Percentiles rank a stretch among this genome's conserved stretches.
phyloP scores from a whole-genome alignment of 2,113 vertebrate species.

The Onychorhynchus coronatus region DNA sequence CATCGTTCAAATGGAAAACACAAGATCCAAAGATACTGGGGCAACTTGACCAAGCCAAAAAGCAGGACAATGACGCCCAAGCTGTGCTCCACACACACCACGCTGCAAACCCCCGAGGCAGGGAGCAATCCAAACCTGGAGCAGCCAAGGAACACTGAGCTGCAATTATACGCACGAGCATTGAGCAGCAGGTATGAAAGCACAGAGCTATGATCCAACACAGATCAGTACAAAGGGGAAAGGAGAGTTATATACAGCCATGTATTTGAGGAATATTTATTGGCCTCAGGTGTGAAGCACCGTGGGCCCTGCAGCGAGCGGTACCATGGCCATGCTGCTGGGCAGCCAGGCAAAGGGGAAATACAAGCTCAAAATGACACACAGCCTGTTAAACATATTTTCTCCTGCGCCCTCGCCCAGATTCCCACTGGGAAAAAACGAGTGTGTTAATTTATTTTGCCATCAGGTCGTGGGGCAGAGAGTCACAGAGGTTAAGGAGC shows the following conservation, averaged over 20 bases:
- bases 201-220: not conserved
- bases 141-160: not conserved
- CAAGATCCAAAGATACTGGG: accelerated
- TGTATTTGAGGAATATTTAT: not conserved
- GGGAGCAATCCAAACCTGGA: not conserved
- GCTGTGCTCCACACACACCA: not conserved
- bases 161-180: not conserved
- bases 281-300: not conserved
- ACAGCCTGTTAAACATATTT: not conserved
- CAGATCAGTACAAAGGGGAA: not conserved
- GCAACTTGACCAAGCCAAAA: not conserved
- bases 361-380: not conserved
- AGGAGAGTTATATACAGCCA: not conserved
- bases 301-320: accelerated
- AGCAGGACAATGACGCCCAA: not conserved
- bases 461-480: accelerated
- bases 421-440: not conserved
- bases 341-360: not conserved
- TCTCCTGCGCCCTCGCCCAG: accelerated
- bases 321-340: accelerated
- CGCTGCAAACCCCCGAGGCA: not conserved
- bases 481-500: not conserved
- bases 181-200: constrained; percentile 10
- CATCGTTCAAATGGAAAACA: not conserved
- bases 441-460: not conserved